Conservation (phyloP, 2,797 vertebrate species). For the Poeciliopsis gracilis region DNA sequence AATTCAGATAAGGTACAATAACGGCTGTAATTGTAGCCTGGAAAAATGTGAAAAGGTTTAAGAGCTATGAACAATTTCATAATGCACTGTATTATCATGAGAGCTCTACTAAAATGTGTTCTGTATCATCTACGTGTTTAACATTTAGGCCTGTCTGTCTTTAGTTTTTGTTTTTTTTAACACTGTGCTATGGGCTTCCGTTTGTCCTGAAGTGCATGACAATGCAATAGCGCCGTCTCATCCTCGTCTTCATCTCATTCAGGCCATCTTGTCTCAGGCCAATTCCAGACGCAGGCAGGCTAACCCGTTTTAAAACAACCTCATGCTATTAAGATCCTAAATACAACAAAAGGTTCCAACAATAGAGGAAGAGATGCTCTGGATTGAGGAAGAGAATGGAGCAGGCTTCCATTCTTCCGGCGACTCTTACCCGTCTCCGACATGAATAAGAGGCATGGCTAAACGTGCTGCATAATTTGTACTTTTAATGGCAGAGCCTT, state of each 20-base stretch:
- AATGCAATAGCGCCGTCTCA: conserved; percentile 56
- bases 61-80: neutral
- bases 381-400: conserved; percentile 62
- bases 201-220: conserved; percentile 57
- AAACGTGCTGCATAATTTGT: conserved; percentile 86
- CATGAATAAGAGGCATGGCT: conserved; percentile 81
- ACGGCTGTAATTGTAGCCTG: neutral
- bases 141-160: conserved; percentile 21
- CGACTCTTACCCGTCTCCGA: conserved; percentile 71
- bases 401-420: conserved; percentile 69
- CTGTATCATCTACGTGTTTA: conserved; percentile 35
- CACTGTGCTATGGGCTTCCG: conserved; percentile 44
- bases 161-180: conserved; percentile 20
- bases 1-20: neutral
- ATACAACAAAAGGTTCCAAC: conserved; percentile 66
- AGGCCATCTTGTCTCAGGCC: conserved; percentile 56
- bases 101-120: conserved; percentile 53
- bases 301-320: conserved; percentile 58
- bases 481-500: conserved; percentile 86
- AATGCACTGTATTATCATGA: conserved; percentile 54
- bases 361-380: conserved; percentile 53
- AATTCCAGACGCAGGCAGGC: conserved; percentile 58
- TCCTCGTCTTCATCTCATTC: conserved; percentile 59
- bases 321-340: conserved; percentile 66
- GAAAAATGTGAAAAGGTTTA: neutral